Evolutionary conservation across 2,888 invertebrate genomes (phyloP), one percentile per base, ranked within the genome.

Genomic region (Pristionchus arcanus): DNA sequence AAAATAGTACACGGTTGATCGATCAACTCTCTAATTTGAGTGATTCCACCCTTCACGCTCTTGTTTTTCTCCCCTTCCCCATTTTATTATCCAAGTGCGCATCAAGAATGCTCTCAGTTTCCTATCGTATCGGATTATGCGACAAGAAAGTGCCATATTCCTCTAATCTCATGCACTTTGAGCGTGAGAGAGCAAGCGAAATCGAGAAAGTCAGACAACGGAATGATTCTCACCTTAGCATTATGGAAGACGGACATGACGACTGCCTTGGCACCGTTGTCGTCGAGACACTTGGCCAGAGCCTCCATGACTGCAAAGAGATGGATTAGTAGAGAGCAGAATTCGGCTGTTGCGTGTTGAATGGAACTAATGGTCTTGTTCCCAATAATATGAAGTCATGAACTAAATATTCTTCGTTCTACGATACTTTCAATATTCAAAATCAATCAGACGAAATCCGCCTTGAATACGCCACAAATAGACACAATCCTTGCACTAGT

Each of bases 231-330:
- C 21, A 92, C 91, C 71, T 91, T 91, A 0, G 92, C 91, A 90
- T 94, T 94, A 91, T 94, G 93, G 90, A 91, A 94, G 77, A 94
- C 93, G 59, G 91, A 66, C 49, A 93, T 74, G 16, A 94, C 89
- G 13, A 94, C 91, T 19, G 90, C 71, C 19, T 90, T 83, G 1
- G 90, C 90, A 19, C 91, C 90, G 37, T 90, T 90, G 19, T 91
- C 91, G 71, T 95, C 93, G 63, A 95, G 90, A 66, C 95, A 95
- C 84, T 93, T 92, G 55, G 93, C 87, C 13, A 95, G 71, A 84
- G 93, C 92, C 21, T 91, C 89, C 93, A 95, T 93, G 3, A 95
- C 93, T 93, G 89, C 90, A 92, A 91, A 2, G 37, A 37, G 31
- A 5, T 15, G 7, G 9, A 66, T 66, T 16, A 31, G 25, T 55